Evolutionary conservation across 2,113 vertebrate species (phyloP), one percentile per base, ranked within the genome.

Genomic region (Proterorhinus semilunaris): DNA sequence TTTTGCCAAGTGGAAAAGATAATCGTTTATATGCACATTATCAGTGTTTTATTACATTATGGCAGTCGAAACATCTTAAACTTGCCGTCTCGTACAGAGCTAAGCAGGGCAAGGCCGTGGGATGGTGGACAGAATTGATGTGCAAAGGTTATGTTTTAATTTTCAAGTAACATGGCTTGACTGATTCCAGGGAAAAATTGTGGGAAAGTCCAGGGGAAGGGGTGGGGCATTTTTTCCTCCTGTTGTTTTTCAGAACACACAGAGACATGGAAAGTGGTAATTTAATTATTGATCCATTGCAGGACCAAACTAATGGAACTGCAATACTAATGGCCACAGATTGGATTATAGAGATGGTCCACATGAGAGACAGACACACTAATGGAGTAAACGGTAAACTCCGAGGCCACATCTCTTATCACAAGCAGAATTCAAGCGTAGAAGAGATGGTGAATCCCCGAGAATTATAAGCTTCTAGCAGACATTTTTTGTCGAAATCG

Each of bases 51-150:
- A 8, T 47, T 10, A 47, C 7, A 7, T 8, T 47, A 5, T 47
- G 27, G 27, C 27, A 36, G 2, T 8, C 6, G 10, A 47, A 47
- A 47, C 10, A 10, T 21, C 21, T 21, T 21, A 21, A 21, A 2
- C 46, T 47, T 7, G 46, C 46, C 10, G 6, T 47, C 46, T 47
- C 46, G 10, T 8, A 10, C 46, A 8, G 7, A 43, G 49, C 17
- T 47, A 74, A 78, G 61, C 5, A 68, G 72, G 74, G 79, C 0
- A 71, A 63, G 73, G 73, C 52, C 9, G 42, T 17, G 21, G 21
- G 1, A 21, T 21, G 2, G 2, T 21, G 16, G 57, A 7, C 16
- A 21, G 21, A 62, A 43, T 27, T 15, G 21, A 43, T 47, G 10
- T 4, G 2, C 73, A 53, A 36, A 27, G 16, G 66, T 36, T 8